Conservation (phyloP, 1,140 invertebrate genomes). For the Eriocheir sinensis region DNA sequence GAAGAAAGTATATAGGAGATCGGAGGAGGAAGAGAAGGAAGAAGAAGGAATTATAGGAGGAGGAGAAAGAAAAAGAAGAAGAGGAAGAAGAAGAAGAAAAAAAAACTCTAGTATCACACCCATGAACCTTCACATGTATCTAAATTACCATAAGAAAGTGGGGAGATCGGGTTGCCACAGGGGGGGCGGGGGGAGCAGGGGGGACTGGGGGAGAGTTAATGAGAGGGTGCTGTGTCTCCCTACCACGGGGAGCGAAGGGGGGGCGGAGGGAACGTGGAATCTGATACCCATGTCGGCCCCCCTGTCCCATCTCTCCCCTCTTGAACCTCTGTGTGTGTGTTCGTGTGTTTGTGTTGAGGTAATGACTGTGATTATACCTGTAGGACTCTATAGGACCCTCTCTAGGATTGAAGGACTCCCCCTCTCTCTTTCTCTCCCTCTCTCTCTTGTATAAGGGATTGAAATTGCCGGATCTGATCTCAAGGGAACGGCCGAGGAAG, state of each 20-base stretch:
- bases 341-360: not conserved
- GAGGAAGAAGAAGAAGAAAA: too few species aligned
- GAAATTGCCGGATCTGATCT: too few species aligned
- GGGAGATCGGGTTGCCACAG: too few species aligned
- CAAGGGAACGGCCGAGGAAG: too few species aligned
- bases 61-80: not conserved
- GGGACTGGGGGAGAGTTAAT: not conserved
- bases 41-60: not conserved
- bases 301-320: too few species aligned
- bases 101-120: too few species aligned
- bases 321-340: not conserved
- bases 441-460: not conserved
- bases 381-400: not conserved
- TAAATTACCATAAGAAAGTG: too few species aligned
- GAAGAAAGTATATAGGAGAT: not conserved
- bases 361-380: not conserved
- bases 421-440: not conserved
- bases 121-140: too few species aligned
- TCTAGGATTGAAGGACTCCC: too few species aligned
- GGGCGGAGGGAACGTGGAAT: conserved; percentile 28
- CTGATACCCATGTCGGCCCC: not conserved
- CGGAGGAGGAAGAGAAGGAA: not conserved
- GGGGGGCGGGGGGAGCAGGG: too few species aligned
- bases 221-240: conserved; percentile 2
- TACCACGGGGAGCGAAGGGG: not conserved